Evolutionary conservation across 2,113 vertebrate genomes (phyloP), one percentile per base, ranked within the genome.

Genomic region (Formicarius rufipectus): DNA sequence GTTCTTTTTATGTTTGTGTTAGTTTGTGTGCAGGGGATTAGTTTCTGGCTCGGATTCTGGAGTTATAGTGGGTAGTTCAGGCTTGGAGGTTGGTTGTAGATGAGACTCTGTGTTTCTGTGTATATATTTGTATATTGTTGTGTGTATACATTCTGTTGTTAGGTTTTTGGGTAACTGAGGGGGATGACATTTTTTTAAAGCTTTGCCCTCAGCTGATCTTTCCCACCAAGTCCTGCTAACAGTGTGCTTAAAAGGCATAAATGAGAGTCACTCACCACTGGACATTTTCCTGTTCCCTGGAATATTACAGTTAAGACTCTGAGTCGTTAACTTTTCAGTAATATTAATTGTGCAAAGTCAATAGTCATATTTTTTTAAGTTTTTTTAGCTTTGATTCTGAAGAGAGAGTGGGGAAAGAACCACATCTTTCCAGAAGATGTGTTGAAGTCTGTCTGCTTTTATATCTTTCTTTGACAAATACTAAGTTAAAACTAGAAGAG

Each of bases 31-130:
- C 42, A 14, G 55, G 62, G 31, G 47, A 8, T 39, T 40, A 10
- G n/a, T 76, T 58, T 69, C 21, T 79, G 59, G 21, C 77, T 84
- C 2, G 10, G 7, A 22, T 72, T 35, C 25, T 53, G 6, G 33
- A 19, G 42, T 16, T 47, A 16, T 27, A 63, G 25, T 24, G 30
- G 33, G 33, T 14, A 15, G 50, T 42, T 89, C 37, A 17, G 24
- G 7, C 59, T 45, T 6, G 7, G 59, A 69, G 58, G 12, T 63
- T 44, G 4, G 25, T 55, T 68, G 50, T 52, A 64, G 33, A 39
- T 49, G 31, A 72, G n/a, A 6, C n/a, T 50, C 1, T 19, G 6
- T 10, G 4, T 25, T 11, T 12, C 7, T 24, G 6, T 5, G 2
- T 22, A 10, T n/a, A 4, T 55, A 12, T 53, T 5, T 67, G 10